Percentiles rank a stretch among this genome's conserved stretches.
phyloP scores from a whole-genome alignment of 1,140 invertebrate genomes.

The Magallana ariakensis region DNA sequence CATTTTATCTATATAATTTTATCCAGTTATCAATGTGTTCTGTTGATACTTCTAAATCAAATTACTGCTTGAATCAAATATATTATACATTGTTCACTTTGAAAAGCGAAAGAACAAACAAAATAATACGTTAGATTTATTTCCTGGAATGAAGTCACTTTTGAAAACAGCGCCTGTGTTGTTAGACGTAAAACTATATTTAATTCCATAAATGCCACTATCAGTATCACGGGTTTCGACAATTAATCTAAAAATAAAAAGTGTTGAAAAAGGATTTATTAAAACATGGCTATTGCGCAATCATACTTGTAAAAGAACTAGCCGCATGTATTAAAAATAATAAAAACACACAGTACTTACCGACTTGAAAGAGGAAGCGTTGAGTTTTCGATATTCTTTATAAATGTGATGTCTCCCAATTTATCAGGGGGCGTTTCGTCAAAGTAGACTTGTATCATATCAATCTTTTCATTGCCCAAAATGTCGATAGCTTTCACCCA shows the following conservation, averaged over 20 bases:
- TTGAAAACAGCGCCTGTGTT: neutral
- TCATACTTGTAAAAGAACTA: too few species aligned
- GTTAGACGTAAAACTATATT: neutral
- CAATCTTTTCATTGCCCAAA: conserved; percentile 32
- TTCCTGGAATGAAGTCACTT: neutral
- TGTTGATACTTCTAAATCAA: too few species aligned
- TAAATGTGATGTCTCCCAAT: neutral
- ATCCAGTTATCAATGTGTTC: too few species aligned
- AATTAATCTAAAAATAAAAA: neutral
- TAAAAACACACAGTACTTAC: neutral
- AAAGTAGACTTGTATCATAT: conserved; percentile 43
- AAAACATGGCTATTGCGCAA: too few species aligned
- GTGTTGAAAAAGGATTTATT: too few species aligned
- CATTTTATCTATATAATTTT: too few species aligned
- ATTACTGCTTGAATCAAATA: too few species aligned
- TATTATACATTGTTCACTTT: too few species aligned
- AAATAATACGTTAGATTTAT: neutral
- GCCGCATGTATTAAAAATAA: too few species aligned
- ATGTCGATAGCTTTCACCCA: conserved; percentile 57
- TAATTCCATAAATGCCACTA: conserved; percentile 12
- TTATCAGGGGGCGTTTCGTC: conserved; percentile 39
- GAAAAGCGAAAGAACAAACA: neutral
- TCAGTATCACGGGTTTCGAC: neutral
- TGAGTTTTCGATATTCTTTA: conserved; percentile 24
- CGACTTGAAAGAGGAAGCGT: conserved; percentile 35